Evolutionary conservation across 1,140 invertebrate species (phyloP), one percentile per base, ranked within the genome.

Genomic region (Onthophagus taurus): DNA sequence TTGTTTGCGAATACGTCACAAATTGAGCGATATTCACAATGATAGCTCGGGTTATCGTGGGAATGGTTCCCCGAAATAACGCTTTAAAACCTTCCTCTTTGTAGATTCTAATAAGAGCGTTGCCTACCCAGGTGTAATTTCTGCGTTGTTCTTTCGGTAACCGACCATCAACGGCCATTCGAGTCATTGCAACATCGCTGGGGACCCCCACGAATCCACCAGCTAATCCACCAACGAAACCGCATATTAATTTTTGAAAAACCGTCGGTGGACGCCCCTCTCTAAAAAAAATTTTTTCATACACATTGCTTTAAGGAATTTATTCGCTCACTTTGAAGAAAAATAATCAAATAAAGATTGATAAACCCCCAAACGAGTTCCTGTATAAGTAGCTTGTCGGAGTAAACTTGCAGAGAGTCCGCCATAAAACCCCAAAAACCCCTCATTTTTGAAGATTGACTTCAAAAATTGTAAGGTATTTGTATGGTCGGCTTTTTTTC

Each of bases 91-190:
- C 91, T 72, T 97, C 94, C 65, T 97, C 92, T 46, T 65, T 76
- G 0, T 79, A 72, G 50, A 98, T 97, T 50, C 89, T 75, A 4
- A 72, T 50, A 8, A 98, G 60, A 1, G 95, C 93, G 69, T 97
- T 78, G 48, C 91, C 81, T 1, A 96, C 92, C 67, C 85, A 85
- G 53, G 76, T 87, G 59, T 98, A 98, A 59, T 93, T 92, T 54
- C 94, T 74, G 60, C 84, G 71, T 61, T 97, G 77, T 0, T 79
- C 86, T 47, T 67, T 44, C 2, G 93, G 89, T 46, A 96, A 63
- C 51, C 85, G 73, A 17, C 92, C 94, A 71, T 98, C 94, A 4
- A 89, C 80, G n/a, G 93, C 96, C 94, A 98, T 97, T 58, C 94
- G 69, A 47, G 93, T 85, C 6, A 94, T 69, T 0, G 85, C 79